These are phyloP conservation scores for Nemopilema nomurai DNA, from an alignment of 30 jellyfish, hydroid and myxozoan species.

Conservation along the genomic window DNA sequence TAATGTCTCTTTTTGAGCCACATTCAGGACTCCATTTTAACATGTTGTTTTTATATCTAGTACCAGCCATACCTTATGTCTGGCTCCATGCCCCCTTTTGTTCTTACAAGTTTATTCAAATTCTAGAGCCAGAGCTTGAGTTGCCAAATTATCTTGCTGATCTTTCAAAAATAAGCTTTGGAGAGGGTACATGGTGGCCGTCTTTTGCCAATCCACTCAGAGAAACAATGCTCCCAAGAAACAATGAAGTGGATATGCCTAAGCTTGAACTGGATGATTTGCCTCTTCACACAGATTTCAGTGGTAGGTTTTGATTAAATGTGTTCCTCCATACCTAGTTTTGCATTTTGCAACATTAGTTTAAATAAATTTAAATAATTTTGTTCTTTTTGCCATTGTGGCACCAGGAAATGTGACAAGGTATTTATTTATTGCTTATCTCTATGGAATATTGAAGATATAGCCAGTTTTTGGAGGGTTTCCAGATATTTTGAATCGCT, in stretches of 20 bases:
- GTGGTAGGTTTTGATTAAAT: slow-evolving; percentile 9
- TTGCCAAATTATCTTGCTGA: slow-evolving; percentile 36
- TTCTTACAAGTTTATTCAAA: neutral
- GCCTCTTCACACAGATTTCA: slow-evolving; percentile 20
- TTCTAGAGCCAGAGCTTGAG: slow-evolving; percentile 30
- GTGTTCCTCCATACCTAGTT: neutral
- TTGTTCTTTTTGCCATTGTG: no score
- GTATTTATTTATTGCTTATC: no score
- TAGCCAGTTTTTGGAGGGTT: no score
- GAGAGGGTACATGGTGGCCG: slow-evolving; percentile 40
- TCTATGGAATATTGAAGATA: no score
- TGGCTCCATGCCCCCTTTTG: no score
- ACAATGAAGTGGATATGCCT: slow-evolving; percentile 13
- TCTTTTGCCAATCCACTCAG: neutral
- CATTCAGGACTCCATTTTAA: no score
- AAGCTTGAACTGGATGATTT: slow-evolving; percentile 29
- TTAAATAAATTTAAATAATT: no score
- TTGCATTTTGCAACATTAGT: neutral
- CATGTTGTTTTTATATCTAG: no score
- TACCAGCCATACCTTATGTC: no score
- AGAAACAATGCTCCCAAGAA: neutral
- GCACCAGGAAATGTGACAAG: no score
- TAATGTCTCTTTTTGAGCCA: no score
- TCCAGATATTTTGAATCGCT: no score
- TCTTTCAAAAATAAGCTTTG: neutral